Percentiles rank a stretch among this genome's conserved stretches.
phyloP scores from a whole-genome alignment of 2,113 vertebrate genomes.

The Plectropomus leopardus region DNA sequence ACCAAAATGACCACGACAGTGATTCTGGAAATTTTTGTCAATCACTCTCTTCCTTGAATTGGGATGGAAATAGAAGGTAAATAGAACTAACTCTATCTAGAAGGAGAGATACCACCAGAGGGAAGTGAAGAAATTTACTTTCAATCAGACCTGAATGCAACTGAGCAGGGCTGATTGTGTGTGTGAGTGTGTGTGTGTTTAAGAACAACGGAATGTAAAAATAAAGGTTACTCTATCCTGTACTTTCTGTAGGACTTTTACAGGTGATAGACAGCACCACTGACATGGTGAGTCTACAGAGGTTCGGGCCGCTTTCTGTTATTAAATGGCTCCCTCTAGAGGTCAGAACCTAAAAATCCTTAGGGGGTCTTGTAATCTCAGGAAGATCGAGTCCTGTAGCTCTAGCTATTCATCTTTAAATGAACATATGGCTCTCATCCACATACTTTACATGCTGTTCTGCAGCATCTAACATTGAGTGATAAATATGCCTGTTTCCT shows the following conservation, averaged over 20 bases:
- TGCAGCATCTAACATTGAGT: too few species aligned
- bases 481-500: too few species aligned
- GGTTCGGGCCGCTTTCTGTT: background rate
- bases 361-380: background rate
- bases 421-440: background rate
- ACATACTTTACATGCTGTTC: background rate
- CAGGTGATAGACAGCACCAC: background rate
- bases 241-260: too few species aligned
- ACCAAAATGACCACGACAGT: background rate
- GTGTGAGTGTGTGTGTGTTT: background rate
- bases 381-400: background rate
- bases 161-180: background rate
- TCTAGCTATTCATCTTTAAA: background rate
- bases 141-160: background rate
- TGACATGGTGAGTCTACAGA: background rate
- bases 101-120: background rate
- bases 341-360: slow-evolving; percentile 17
- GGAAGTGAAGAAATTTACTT: background rate
- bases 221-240: background rate
- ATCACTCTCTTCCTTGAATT: background rate
- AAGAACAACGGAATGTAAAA: background rate
- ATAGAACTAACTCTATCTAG: background rate
- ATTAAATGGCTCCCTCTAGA: slow-evolving; percentile 70
- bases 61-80: background rate
- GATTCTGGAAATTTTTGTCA: background rate